Base-by-base conservation (phyloP, 1,140 invertebrate species). In the Wasmannia auropunctata region DNA sequence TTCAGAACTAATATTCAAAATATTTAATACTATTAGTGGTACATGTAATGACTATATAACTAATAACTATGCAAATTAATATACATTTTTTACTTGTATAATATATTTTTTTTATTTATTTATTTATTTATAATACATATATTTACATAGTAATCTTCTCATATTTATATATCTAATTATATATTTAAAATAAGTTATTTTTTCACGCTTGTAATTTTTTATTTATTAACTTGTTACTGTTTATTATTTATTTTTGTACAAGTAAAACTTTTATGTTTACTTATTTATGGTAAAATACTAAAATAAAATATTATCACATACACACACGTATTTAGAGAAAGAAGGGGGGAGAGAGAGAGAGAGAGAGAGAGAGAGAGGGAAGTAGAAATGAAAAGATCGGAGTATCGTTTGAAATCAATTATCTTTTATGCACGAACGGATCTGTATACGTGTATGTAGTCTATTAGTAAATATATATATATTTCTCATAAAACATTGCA, bases 1-100 rank as follows among this genome's bases (percentile, higher is more conserved):
- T 67, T 67, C 40, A 25, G 22, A 46, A 67, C 11, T 67, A 37
- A 25, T 46, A 43, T 43, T 76, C 19, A 74, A 56, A 74, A 37
- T 74, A 37, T 37, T 74, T 56, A 19, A 74, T 1, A 37, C 11
- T 37, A 22, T 34, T 37, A 37, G 5, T 14, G 25, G 3, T n/a
- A 72, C 14, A n/a, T 22, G 10, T 22, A 72, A 72, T 34, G 11
- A 6, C 0, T 37, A n/a, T 72, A 54, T n/a, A 51, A 5, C 2
- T 51, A n/a, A 54, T n/a, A 51, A 5, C 2, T 51, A n/a, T 46
- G 7, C n/a, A 28, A 46, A 69, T 51, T 69, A 3, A 49, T 31
- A 49, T 28, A 63, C 11, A 69, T 49, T 43, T 22, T 25, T 63
- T 62, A 22, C 7, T 54, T 54, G 22, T 22, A 51, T n/a, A n/a